Evolutionary conservation across 2,113 vertebrate species (phyloP).

Genomic region (Psophia crepitans): DNA sequence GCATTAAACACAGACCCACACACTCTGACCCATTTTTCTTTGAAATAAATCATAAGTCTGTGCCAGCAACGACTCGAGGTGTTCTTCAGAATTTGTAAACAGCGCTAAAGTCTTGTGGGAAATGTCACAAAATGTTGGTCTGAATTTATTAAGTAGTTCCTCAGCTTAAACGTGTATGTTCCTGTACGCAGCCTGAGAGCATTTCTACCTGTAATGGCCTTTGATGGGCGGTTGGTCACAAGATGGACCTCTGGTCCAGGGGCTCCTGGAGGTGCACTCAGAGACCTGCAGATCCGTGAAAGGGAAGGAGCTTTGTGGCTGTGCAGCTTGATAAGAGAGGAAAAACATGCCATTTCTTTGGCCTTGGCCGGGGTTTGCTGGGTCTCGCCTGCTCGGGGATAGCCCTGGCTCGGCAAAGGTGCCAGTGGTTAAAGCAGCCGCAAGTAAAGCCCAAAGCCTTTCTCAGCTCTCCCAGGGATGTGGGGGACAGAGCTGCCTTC

Average conservation of each 20-base stretch:
- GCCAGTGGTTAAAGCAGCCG: background rate
- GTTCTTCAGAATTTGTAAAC: slow-evolving; percentile 76
- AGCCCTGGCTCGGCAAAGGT: background rate
- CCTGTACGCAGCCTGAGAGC: slow-evolving; percentile 1
- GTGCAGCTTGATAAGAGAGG: background rate
- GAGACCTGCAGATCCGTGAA: background rate
- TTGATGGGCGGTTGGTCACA: background rate
- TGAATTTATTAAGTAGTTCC: slow-evolving; percentile 70
- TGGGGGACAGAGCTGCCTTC: accelerated
- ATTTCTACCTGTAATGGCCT: slow-evolving; percentile 21
- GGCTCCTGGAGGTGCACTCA: too few relatives aligned
- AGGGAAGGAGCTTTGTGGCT: too few relatives aligned
- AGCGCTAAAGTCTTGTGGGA: slow-evolving; percentile 72
- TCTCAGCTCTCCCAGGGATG: accelerated
- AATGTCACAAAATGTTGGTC: slow-evolving; percentile 66
- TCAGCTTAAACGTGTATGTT: slow-evolving; percentile 35
- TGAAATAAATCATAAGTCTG: slow-evolving; percentile 74
- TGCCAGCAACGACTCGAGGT: slow-evolving; percentile 68
- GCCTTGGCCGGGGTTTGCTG: background rate
- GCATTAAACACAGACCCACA: slow-evolving; percentile 77
- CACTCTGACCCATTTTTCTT: slow-evolving; percentile 74
- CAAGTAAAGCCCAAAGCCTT: background rate
- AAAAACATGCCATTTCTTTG: background rate
- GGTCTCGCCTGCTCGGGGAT: background rate
- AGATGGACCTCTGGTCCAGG: background rate